phyloP scores from a whole-genome alignment of 1,140 invertebrate species.

The Apolygus lucorum region DNA sequence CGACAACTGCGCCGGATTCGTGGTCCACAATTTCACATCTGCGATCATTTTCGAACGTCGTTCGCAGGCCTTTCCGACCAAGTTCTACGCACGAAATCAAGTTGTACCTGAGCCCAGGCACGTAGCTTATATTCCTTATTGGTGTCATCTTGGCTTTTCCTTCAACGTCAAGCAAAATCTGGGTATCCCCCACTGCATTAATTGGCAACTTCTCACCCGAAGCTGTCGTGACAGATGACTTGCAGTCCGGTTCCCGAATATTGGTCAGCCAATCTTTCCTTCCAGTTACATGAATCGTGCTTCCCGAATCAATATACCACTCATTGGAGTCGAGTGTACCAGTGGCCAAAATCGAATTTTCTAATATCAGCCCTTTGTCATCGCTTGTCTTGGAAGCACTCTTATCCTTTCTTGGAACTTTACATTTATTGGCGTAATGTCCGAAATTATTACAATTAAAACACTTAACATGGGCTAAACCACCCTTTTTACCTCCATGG shows the following conservation, averaged over 20 bases:
- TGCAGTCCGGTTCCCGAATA: not conserved
- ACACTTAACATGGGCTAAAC: slow-evolving; percentile 1
- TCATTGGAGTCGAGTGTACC: not conserved
- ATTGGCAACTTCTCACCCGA: not conserved
- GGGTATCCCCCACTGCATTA: not conserved
- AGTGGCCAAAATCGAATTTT: not conserved
- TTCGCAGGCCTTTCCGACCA: not conserved
- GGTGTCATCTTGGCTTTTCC: not conserved
- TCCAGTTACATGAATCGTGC: not conserved
- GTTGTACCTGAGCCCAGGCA: not conserved
- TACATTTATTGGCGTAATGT: not conserved
- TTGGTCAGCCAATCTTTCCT: not conserved
- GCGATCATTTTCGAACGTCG: not conserved
- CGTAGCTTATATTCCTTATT: not conserved
- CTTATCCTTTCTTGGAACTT: not conserved
- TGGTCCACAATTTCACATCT: not conserved
- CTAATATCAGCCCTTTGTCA: not conserved
- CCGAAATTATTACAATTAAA: not conserved
- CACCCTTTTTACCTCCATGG: not conserved
- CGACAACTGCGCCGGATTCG: not conserved
- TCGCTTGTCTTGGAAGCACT: not conserved
- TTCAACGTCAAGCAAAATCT: not conserved
- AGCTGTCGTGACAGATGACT: not conserved
- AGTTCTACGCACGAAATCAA: not conserved
- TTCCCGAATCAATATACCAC: slow-evolving; percentile 1